Conservation (phyloP, 2,797 vertebrate species). For the Dendrocincla tyrannina region DNA sequence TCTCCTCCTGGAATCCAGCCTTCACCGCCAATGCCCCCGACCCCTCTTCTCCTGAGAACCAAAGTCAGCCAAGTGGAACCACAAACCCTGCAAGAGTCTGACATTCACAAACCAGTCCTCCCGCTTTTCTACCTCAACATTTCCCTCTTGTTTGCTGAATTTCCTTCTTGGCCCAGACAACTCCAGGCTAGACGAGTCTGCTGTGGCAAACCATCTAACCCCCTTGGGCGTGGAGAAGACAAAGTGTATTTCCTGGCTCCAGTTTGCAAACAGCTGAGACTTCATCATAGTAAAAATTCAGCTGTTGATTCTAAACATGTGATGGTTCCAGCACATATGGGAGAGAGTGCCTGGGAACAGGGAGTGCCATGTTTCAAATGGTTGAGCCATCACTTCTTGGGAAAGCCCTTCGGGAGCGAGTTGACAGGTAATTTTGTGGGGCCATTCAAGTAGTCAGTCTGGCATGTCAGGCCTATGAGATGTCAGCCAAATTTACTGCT, state of each 20-base stretch:
- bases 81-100: not conserved
- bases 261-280: conserved; percentile 19
- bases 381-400: not conserved
- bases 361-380: not conserved
- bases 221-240: not conserved
- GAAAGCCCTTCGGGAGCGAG: not conserved
- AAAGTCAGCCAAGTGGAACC: conserved; percentile 50
- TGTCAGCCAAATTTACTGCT: not conserved
- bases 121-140: not conserved
- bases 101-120: conserved; percentile 5
- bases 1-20: conserved; percentile 29
- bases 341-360: not conserved
- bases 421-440: not conserved
- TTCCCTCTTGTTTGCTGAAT: not conserved
- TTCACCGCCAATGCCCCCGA: not conserved
- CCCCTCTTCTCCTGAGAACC: conserved; percentile 5
- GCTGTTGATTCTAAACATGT: not conserved
- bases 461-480: not conserved
- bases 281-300: not conserved
- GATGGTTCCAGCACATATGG: not conserved
- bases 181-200: conserved; percentile 27
- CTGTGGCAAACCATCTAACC: conserved; percentile 19
- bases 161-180: conserved; percentile 9
- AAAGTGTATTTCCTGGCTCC: conserved; percentile 9
- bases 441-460: not conserved